Evolutionary conservation across 2,113 vertebrate genomes (phyloP), one percentile per base, ranked within the genome.

Genomic region (Scatophagus argus): DNA sequence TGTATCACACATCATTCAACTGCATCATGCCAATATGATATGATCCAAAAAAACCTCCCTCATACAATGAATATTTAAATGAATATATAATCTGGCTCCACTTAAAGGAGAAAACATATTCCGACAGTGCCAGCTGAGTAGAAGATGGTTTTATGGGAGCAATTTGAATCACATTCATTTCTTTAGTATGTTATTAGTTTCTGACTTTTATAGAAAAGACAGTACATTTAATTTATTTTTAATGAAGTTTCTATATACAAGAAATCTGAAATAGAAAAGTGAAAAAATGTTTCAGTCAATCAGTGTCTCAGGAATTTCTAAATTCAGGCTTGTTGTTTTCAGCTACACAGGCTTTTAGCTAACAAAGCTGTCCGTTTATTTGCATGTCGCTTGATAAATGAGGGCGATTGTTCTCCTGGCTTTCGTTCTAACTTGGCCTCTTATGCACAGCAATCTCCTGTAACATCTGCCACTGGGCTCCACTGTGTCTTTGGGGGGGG

Each of bases 401-500:
- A 73, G 49, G 38, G 11, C 3, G 10, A 27, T 25, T 36, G 52
- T 66, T 61, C 39, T 25, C n/a, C 8, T 34, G 68, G 36, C 63
- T 73, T 46, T 60, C 51, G 51, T 3, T 74, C 38, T 29, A 49
- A 77, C 67, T 12, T 17, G 77, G 67, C 75, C 75, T 82, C 64
- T 6, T 17, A 55, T 12, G 14, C 0, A 2, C 25, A 27, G 54
- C 44, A 52, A 78, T 81, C 47, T 78, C 47, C 52, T 60, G 47
- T 41, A 77, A 2, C 52, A 87, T 80, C 63, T 84, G 81, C 67
- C 77, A 66, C 46, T 2, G 5, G 54, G 54, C 68, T 39, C 44
- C 66, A 6, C 64, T n/a, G 29, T 25, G 60, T 58, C 49, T 55
- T 36, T 2, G 8, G 19, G 38, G 39, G 31, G 31, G 19, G n/a